Evolutionary conservation across 53 echinoderm and acorn worm genomes (phyloP).

Genomic region (Stichopus horrens): DNA sequence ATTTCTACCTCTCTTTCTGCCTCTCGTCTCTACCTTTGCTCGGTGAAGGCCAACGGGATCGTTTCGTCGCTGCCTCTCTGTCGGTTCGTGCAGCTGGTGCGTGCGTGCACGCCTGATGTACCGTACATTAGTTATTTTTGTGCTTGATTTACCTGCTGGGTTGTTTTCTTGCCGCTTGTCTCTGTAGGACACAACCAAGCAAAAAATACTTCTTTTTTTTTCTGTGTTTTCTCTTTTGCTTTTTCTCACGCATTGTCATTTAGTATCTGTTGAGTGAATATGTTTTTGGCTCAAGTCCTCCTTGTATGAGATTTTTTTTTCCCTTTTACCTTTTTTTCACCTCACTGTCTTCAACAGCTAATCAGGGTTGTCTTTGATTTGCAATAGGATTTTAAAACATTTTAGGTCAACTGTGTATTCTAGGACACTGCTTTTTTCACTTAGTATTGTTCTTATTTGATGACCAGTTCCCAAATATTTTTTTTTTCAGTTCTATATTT

Average conservation of each 20-base stretch:
- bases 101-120: slow-evolving; percentile 40
- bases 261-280: neutral
- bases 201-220: neutral
- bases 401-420: slow-evolving; percentile 43
- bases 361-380: neutral
- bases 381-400: neutral
- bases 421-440: slow-evolving; percentile 1
- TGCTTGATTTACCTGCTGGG: slow-evolving; percentile 14
- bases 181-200: neutral
- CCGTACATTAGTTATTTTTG: slow-evolving; percentile 42
- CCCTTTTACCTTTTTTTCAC: too few relatives aligned
- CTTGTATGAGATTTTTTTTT: neutral
- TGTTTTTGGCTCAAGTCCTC: neutral
- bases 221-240: neutral
- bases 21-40: neutral
- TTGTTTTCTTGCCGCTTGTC: slow-evolving; percentile 1
- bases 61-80: neutral
- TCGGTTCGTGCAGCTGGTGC: slow-evolving; percentile 24
- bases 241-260: neutral
- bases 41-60: neutral
- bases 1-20: neutral
- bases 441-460: neutral
- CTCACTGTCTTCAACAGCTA: neutral
- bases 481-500: neutral
- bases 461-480: neutral